These are phyloP conservation scores for Anhinga rufa DNA, from an alignment of 2,113 vertebrate species.

Conservation along the genomic window DNA sequence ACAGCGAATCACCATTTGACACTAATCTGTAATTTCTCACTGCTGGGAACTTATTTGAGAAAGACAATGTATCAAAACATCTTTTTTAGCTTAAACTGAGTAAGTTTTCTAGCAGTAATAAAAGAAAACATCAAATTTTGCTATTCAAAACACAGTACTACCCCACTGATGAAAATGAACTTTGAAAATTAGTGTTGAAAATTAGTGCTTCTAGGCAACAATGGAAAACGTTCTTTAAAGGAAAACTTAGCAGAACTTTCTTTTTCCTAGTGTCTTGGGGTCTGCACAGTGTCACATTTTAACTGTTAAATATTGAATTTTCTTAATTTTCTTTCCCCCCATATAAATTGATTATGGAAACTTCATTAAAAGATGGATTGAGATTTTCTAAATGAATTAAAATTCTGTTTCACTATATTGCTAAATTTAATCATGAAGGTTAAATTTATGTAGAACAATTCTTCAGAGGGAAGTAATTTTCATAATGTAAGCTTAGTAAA, in stretches of 20 bases:
- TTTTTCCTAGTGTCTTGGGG: not conserved
- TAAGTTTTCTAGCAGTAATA: not conserved
- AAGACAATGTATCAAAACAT: not conserved
- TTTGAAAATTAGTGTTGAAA: not conserved
- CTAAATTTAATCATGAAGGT: conserved; percentile 28
- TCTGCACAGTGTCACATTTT: not conserved
- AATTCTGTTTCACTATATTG: not conserved
- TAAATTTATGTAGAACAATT: conserved; percentile 24
- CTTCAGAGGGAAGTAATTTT: conserved; percentile 16
- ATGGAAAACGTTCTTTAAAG: not conserved
- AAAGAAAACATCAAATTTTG: not conserved
- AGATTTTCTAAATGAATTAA: conserved; percentile 30
- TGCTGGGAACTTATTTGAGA: not conserved
- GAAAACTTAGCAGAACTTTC: not conserved
- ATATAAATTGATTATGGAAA: conserved; percentile 6
- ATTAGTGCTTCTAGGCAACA: not conserved
- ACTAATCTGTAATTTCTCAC: not conserved
- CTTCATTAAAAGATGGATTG: conserved; percentile 19
- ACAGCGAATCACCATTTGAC: not conserved
- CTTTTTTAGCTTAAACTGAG: not conserved
- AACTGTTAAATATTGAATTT: conserved; percentile 7
- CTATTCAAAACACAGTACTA: not conserved
- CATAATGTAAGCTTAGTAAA: not conserved
- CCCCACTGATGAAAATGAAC: not conserved
- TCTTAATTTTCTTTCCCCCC: not conserved